phyloP scores from a whole-genome alignment of 2,113 vertebrate genomes.

The Ursus arctos region DNA sequence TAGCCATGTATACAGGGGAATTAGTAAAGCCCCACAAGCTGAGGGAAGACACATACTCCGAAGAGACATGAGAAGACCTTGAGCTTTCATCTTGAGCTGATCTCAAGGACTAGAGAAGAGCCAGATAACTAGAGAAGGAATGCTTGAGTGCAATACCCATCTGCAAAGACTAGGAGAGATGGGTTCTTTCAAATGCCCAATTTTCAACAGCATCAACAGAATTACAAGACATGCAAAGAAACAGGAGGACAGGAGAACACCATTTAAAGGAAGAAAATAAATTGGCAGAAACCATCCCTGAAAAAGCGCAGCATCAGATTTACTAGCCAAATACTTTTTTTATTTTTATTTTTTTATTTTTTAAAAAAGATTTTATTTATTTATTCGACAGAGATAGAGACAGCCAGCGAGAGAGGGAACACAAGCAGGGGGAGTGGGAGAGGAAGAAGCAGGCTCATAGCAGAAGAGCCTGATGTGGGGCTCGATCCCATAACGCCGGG shows the following conservation, averaged over 20 bases:
- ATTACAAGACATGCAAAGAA: not conserved
- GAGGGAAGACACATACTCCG: not conserved
- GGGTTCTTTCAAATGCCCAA: not conserved
- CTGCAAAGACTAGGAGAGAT: not conserved
- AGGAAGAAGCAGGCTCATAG: no score
- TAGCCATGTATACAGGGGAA: not conserved
- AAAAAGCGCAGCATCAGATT: not conserved
- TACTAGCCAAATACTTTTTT: not conserved
- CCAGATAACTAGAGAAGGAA: not conserved
- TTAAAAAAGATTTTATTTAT: no score
- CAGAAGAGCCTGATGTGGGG: no score
- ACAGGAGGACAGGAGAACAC: not conserved
- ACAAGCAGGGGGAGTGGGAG: no score
- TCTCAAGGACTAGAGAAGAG: not conserved
- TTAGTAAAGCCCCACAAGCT: not conserved
- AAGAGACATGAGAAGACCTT: not conserved
- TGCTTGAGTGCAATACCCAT: not conserved
- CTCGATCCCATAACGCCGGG: no score
- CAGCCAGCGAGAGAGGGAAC: no score
- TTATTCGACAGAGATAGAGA: no score
- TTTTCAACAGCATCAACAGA: not conserved
- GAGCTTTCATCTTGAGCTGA: not conserved
- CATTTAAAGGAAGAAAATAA: not conserved
- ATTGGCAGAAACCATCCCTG: not conserved
- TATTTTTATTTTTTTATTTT: no score